Evolutionary conservation across 2,888 invertebrate genomes (phyloP), one percentile per base, ranked within the genome.

Genomic region (Chydorus sphaericus): DNA sequence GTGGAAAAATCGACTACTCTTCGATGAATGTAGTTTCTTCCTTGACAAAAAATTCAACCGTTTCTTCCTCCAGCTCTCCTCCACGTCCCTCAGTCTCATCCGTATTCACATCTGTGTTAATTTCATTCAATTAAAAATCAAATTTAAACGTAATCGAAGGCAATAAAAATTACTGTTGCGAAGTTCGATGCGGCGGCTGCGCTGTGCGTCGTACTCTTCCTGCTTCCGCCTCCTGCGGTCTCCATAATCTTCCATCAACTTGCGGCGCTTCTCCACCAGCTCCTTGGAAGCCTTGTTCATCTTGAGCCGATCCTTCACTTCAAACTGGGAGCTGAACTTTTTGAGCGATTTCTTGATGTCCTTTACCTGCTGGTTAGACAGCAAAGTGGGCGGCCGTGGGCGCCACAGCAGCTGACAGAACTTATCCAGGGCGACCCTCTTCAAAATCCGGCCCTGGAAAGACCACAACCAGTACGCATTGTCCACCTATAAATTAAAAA

Each of bases 301-400:
- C 57, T 91, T 79, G 80, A 91, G 83, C 59, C 89, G 83, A 73
- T 99, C 98, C 73, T 97, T 93, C 66, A 85, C 85, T 71, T 97
- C 96, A 70, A 98, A 98, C 70, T 87, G 85, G 28, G 88, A 82
- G 66, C 91, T 90, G 75, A 91, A 96, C 69, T 92, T 93, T 78
- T 97, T 98, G 68, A 99, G 77, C 71, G 89, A 94, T 77, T 94
- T 97, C 74, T 89, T 92, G 61, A 94, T 89, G 37, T 97, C 93
- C 75, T 92, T 85, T 65, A 93, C 84, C 66, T 90, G 86, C 50
- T 87, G 84, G 50, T 85, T 81, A 0, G 81, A 71, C 2, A 99
- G 77, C 30, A 93, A 76, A 30, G 90, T 82, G 1, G 86, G 80
- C 0, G 96, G 94, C 39, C 97, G 77, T 23, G 98, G 98, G 62